Evolutionary conservation across 2,797 vertebrate species (phyloP).

Genomic region (Anisognathus igniventris): DNA sequence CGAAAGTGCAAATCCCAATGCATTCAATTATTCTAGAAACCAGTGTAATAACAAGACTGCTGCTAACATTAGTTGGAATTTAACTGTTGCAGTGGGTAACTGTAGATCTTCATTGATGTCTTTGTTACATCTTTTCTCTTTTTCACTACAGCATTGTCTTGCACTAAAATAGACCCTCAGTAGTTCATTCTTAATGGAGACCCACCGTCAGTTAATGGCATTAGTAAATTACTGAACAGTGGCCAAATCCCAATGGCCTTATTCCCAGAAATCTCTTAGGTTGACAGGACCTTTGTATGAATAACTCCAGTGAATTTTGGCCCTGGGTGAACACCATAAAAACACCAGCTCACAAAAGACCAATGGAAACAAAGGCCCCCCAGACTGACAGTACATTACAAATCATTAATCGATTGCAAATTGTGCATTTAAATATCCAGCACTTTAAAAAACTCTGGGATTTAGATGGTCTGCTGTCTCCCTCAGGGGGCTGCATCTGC

Average conservation of each 20-base stretch:
- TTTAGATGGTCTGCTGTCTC: not conserved
- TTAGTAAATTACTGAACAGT: conserved; percentile 55
- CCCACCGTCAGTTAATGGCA: conserved; percentile 31
- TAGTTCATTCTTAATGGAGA: conserved; percentile 49
- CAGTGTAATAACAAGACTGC: not conserved
- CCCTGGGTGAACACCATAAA: conserved; percentile 26
- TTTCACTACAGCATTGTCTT: conserved; percentile 15
- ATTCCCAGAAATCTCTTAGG: conserved; percentile 57
- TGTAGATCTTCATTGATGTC: conserved; percentile 4
- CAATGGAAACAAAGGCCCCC: not conserved
- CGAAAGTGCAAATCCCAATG: not conserved
- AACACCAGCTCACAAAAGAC: conserved; percentile 32
- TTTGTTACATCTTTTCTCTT: conserved; percentile 37
- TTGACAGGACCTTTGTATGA: conserved; percentile 56
- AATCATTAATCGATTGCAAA: not conserved
- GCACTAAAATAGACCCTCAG: conserved; percentile 17
- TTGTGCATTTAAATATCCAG: conserved; percentile 6
- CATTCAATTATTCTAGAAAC: conserved; percentile 8
- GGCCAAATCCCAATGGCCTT: conserved; percentile 56
- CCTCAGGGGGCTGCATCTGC: not conserved
- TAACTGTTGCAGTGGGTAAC: conserved; percentile 8
- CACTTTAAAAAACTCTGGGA: not conserved
- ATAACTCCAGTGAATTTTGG: conserved; percentile 46
- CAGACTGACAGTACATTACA: not conserved
- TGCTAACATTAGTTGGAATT: not conserved